These are phyloP conservation scores for Nannoperca obscura DNA, from an alignment of 2,797 vertebrate genomes.

Conservation along the genomic window DNA sequence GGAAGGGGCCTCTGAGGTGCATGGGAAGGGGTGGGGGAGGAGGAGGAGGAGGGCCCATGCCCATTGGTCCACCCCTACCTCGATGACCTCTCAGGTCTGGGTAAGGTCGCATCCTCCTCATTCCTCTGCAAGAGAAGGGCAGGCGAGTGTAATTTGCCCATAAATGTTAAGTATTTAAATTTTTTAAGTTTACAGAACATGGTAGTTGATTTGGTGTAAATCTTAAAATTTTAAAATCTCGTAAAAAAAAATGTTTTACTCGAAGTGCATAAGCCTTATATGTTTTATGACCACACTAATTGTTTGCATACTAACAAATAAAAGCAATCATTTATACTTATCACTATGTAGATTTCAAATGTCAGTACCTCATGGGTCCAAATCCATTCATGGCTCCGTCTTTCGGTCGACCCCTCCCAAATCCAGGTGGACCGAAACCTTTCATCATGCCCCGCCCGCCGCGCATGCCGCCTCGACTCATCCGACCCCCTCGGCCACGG, in stretches of 20 bases:
- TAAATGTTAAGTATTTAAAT: not conserved
- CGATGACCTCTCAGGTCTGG: slow-evolving; percentile 79
- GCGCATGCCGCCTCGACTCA: slow-evolving; percentile 70
- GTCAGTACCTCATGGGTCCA: slow-evolving; percentile 78
- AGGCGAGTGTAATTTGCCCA: not conserved
- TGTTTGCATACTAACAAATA: not conserved
- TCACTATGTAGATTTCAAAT: not conserved
- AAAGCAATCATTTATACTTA: not conserved
- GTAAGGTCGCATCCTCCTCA: slow-evolving; percentile 84
- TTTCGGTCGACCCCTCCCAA: slow-evolving; percentile 73
- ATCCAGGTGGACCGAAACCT: slow-evolving; percentile 76
- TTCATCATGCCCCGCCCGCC: slow-evolving; percentile 82
- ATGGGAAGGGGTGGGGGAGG: slow-evolving; percentile 71
- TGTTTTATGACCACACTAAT: not conserved
- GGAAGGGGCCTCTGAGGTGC: slow-evolving; percentile 81
- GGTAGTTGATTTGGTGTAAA: not conserved
- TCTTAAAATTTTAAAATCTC: no score
- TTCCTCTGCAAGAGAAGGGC: slow-evolving; percentile 74
- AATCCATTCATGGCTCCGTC: slow-evolving; percentile 80
- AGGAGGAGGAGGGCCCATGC: slow-evolving; percentile 75
- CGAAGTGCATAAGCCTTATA: no score
- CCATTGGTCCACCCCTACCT: slow-evolving; percentile 74
- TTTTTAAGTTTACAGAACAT: not conserved
- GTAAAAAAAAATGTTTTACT: not conserved
- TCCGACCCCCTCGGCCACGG: slow-evolving; percentile 68